Base-by-base conservation (phyloP, 2,888 invertebrate genomes). In the Eilema griseolum region DNA sequence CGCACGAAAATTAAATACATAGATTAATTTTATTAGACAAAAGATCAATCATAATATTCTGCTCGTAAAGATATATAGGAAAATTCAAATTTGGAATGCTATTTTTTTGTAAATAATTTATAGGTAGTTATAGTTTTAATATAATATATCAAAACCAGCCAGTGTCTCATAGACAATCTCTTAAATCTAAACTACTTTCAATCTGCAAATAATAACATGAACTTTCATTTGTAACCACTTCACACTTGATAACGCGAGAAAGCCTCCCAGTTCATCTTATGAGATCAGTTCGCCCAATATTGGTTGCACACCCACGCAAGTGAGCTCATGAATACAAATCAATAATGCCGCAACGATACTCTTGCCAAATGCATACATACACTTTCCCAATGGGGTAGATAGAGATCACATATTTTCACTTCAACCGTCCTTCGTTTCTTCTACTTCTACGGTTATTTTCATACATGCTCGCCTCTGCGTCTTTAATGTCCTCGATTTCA, bases 201-300 rank as follows among this genome's bases (percentile, higher is more conserved):
- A 24, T 26, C 28, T 28, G 16, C 24, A 59, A 26, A 59, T 59
- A 59, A 59, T 59, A 28, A 28, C 85, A 46, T 61, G 46, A 60
- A 69, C 74, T 74, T 71, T 74, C 71, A 61, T 67, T 71, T 66
- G 65, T 67, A 65, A 74, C 61, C 64, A 64, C 37, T 71, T 74
- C 46, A 67, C 69, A 70, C 67, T 67, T 67, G 67, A 65, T 61
- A 63, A 73, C 70, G 67, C 71, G 72, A 74, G 81, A 82, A 80
- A 81, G 81, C 24, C 57, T 63, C n/a, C 70, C 65, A 66, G 70
- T 70, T 33, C 41, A 52, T 66, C n/a, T 72, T 61, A 74, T 73
- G 59, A 41, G 63, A 41, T 62, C 64, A 65, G 61, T 67, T 65
- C 73, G 66, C 72, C 72, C 70, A 69, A 73, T 75, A 60, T 59